Percentiles rank a stretch among this genome's conserved stretches.
These are phyloP conservation scores for Callyntrura guangdongensis DNA, from an alignment of 2,888 invertebrate species.

Conservation along the genomic window DNA sequence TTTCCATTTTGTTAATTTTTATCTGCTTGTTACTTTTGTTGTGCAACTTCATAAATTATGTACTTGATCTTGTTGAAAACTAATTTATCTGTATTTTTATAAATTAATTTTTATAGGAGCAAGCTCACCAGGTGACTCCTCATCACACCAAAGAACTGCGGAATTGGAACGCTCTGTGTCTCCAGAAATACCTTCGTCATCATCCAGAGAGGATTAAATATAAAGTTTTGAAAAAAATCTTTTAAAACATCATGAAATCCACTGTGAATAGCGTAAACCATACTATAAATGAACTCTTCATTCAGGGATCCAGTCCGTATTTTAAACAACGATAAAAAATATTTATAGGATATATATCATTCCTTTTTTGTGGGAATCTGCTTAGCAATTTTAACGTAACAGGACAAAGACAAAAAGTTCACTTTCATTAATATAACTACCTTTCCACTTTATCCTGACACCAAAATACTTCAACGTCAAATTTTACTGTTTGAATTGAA, in stretches of 20 bases:
- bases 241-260: neutral
- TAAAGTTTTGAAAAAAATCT: neutral
- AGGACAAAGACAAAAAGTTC: neutral
- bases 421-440: too few species aligned
- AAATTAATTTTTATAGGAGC: slow-evolving; percentile 53
- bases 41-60: neutral
- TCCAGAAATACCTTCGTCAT: slow-evolving; percentile 73
- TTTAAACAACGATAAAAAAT: too few species aligned
- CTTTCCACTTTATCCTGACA: too few species aligned
- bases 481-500: too few species aligned
- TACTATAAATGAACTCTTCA: neutral
- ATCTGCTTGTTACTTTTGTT: slow-evolving; percentile 15
- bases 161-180: slow-evolving; percentile 71
- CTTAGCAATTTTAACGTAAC: neutral
- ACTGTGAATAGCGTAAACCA: neutral
- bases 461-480: too few species aligned
- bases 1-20: neutral
- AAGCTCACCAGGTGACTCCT: slow-evolving; percentile 74
- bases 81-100: slow-evolving; percentile 6
- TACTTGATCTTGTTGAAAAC: neutral
- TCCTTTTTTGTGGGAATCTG: too few species aligned
- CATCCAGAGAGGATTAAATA: slow-evolving; percentile 72
- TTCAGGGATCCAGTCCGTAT: too few species aligned
- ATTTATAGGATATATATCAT: too few species aligned
- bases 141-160: slow-evolving; percentile 55